Evolutionary conservation across 2,888 invertebrate species (phyloP).

Genomic region (Athetis lepigone): DNA sequence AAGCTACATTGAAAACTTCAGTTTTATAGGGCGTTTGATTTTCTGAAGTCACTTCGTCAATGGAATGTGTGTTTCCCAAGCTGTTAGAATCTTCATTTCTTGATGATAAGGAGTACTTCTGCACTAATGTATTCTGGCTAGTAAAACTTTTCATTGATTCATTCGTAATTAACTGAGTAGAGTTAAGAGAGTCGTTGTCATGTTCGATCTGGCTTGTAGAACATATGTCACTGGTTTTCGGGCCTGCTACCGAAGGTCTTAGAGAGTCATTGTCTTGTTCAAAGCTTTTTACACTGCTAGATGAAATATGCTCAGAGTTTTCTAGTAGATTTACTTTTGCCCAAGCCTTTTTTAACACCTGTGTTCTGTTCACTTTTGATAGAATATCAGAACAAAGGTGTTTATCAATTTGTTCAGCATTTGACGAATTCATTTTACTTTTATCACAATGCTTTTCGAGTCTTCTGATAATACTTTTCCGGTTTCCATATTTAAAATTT

Average conservation of each 20-base stretch:
- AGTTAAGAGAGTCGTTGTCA: constrained; percentile 57
- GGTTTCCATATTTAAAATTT: constrained; percentile 70
- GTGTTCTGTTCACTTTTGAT: neutral
- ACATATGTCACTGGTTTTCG: constrained; percentile 64
- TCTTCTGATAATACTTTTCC: constrained; percentile 51
- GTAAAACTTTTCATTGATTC: constrained; percentile 65
- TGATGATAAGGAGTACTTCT: constrained; percentile 60
- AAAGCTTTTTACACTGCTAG: constrained; percentile 25
- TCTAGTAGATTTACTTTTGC: neutral
- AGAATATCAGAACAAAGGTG: constrained; percentile 59
- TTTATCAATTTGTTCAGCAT: constrained; percentile 59
- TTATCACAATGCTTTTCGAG: constrained; percentile 67
- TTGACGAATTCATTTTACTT: constrained; percentile 54
- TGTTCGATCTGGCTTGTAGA: no score
- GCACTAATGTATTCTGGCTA: constrained; percentile 73
- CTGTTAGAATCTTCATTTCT: constrained; percentile 52
- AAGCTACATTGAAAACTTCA: constrained; percentile 72
- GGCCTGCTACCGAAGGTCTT: constrained; percentile 58
- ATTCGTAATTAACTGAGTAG: constrained; percentile 60
- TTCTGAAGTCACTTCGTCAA: constrained; percentile 53
- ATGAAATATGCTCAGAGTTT: neutral
- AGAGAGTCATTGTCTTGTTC: constrained; percentile 57
- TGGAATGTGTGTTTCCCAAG: constrained; percentile 51
- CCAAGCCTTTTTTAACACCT: neutral
- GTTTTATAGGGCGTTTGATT: constrained; percentile 64